These are phyloP conservation scores for Stigmatopora argus DNA, from an alignment of 2,113 vertebrate species.

Conservation along the genomic window DNA sequence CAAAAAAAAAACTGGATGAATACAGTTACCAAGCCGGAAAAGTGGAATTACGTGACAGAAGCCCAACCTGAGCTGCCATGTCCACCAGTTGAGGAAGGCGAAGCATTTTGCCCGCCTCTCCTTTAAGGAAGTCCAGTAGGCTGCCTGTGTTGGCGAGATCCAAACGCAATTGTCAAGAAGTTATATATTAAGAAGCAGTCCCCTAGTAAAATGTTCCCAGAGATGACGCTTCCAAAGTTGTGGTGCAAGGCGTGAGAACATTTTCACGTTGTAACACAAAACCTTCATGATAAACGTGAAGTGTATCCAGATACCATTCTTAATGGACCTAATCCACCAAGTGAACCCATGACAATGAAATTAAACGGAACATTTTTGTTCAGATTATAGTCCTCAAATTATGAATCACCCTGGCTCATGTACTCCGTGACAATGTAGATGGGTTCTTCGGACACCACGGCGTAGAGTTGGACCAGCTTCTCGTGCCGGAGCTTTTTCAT, in stretches of 20 bases:
- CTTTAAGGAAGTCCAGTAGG: slow-evolving; percentile 94
- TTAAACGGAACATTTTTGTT: too few relatives aligned
- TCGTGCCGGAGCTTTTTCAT: slow-evolving; percentile 96
- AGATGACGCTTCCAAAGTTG: too few relatives aligned
- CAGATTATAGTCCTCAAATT: background rate
- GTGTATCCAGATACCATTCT: too few relatives aligned
- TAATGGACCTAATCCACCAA: too few relatives aligned
- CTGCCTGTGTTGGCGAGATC: slow-evolving; percentile 74
- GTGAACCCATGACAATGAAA: too few relatives aligned
- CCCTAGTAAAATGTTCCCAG: too few relatives aligned
- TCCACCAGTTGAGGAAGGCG: slow-evolving; percentile 93
- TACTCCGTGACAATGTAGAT: slow-evolving; percentile 97
- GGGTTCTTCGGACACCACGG: slow-evolving; percentile 91
- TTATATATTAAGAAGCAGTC: too few relatives aligned
- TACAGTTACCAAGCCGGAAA: too few relatives aligned
- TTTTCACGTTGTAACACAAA: too few relatives aligned
- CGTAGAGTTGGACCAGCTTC: slow-evolving; percentile 92
- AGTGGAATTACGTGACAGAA: background rate
- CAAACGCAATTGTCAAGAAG: background rate
- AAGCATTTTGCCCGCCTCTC: slow-evolving; percentile 87
- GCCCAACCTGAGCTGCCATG: slow-evolving; percentile 89
- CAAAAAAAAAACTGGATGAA: background rate
- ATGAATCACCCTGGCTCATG: slow-evolving; percentile 87
- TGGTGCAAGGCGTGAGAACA: too few relatives aligned
- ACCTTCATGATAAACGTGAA: too few relatives aligned